Evolutionary conservation across 2,888 invertebrate genomes (phyloP).

Genomic region (Nebria salina): DNA sequence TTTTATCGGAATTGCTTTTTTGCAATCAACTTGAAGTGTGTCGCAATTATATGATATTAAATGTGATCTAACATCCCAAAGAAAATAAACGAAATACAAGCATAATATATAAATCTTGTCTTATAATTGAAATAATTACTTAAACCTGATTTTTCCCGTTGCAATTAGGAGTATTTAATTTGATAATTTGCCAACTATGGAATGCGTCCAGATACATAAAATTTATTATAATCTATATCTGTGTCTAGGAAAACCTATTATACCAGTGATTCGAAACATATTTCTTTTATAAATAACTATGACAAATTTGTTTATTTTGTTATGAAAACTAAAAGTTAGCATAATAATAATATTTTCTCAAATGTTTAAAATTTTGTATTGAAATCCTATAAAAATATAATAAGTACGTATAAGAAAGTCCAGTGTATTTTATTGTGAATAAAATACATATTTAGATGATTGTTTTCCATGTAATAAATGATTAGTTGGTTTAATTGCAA

Average conservation of each 20-base stretch:
- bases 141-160: background rate
- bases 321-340: too few species aligned
- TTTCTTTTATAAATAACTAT: too few species aligned
- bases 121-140: background rate
- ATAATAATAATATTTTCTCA: too few species aligned
- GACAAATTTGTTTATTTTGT: too few species aligned
- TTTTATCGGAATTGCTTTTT: conserved; percentile 30
- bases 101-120: background rate
- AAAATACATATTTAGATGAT: too few species aligned
- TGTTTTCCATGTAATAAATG: too few species aligned
- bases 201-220: conserved; percentile 4
- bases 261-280: too few species aligned
- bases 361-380: too few species aligned
- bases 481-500: background rate
- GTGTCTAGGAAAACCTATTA: background rate
- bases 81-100: conserved; percentile 11
- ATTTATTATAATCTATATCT: conserved; percentile 2
- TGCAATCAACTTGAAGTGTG: conserved; percentile 32
- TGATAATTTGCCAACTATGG: background rate
- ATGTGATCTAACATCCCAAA: background rate
- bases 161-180: conserved; percentile 28
- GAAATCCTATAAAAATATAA: too few species aligned
- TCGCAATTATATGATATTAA: conserved; percentile 36
- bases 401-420: too few species aligned
- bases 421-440: too few species aligned